A percentile compares a stretch with the other conserved stretches of the same genome.
Conservation (phyloP, 2,797 vertebrate genomes). For the Lepus oiostolus region DNA sequence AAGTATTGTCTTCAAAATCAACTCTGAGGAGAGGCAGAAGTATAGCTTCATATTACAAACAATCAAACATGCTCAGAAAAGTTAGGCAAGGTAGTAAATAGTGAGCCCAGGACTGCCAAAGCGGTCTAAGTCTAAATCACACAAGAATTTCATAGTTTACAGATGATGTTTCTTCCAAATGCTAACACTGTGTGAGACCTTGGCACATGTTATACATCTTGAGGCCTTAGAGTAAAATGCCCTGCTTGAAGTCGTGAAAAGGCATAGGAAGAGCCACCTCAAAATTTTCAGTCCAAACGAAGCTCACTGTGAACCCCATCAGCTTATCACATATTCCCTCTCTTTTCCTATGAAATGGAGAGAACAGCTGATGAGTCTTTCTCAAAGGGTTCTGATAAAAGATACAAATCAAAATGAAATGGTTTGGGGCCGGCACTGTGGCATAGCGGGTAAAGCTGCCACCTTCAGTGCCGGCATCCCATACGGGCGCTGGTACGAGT, state of each 20-base stretch:
- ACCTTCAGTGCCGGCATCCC: no score
- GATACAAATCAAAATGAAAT: conserved; percentile 39
- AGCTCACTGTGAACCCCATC: not conserved
- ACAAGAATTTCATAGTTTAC: not conserved
- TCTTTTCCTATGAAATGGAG: not conserved
- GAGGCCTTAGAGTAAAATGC: not conserved
- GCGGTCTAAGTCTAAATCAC: not conserved
- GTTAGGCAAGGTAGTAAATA: not conserved
- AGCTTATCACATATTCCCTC: not conserved
- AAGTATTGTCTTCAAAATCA: not conserved
- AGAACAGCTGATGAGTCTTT: not conserved
- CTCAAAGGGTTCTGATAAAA: conserved; percentile 13
- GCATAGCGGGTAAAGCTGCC: no score
- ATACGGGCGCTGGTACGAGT: no score
- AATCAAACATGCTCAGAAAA: not conserved
- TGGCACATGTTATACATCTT: not conserved
- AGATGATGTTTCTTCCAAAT: not conserved
- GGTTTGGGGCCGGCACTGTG: not conserved
- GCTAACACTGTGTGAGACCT: not conserved
- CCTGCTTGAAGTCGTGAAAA: not conserved
- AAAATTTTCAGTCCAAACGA: not conserved
- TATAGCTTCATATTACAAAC: not conserved
- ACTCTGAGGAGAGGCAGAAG: not conserved
- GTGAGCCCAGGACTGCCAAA: not conserved
- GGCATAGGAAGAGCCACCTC: not conserved